Conservation (phyloP, 2,888 invertebrate species). For the Philhelius pedissequus region DNA sequence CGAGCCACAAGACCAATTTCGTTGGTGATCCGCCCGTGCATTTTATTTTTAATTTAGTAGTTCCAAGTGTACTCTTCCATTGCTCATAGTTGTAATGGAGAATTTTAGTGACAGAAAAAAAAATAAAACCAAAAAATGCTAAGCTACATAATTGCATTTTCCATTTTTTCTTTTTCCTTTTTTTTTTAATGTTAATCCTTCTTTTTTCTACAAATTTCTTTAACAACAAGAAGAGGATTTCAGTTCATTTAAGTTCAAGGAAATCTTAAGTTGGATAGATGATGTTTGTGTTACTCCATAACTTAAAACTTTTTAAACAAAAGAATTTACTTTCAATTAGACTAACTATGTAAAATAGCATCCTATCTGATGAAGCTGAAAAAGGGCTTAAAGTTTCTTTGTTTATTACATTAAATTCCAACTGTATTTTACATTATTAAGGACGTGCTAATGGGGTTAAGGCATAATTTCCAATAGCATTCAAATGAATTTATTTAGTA, state of each 20-base stretch:
- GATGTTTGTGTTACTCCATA: background rate
- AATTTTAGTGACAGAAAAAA: background rate
- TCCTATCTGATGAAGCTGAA: background rate
- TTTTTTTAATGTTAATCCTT: background rate
- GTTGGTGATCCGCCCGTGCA: too few species aligned
- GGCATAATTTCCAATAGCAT: background rate
- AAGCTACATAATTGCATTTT: background rate
- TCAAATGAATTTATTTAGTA: background rate
- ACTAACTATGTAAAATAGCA: background rate
- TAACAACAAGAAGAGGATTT: background rate
- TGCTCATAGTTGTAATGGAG: background rate
- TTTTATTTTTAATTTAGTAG: too few species aligned
- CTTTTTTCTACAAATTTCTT: background rate
- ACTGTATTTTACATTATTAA: background rate
- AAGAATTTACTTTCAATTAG: background rate
- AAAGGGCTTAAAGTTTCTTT: background rate
- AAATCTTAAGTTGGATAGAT: background rate
- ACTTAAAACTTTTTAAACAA: background rate
- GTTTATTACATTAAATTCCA: background rate
- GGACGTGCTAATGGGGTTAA: background rate
- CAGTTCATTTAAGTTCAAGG: background rate
- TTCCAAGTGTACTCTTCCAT: background rate
- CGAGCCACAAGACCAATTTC: too few species aligned
- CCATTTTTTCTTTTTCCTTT: background rate
- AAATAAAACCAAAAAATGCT: too few species aligned